Base-by-base conservation (phyloP, 2,888 invertebrate genomes). In the Noctua comes region DNA sequence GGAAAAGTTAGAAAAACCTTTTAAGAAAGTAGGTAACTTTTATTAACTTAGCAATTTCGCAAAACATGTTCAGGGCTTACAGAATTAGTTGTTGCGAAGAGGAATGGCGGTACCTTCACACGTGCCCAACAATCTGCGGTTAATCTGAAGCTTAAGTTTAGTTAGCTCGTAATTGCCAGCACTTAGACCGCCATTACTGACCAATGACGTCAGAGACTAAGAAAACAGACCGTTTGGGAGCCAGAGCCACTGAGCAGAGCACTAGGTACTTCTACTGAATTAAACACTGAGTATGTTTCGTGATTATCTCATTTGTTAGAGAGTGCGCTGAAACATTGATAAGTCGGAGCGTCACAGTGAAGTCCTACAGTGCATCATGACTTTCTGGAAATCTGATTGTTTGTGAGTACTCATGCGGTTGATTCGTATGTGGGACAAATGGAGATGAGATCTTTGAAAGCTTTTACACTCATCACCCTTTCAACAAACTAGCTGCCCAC, bases 151-250 rank as follows among this genome's bases (percentile, higher is more conserved):
- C 36, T 36, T 36, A 36, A 36, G 36, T 36, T 36, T 36, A 36
- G 36, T 36, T 36, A 79, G 68, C 51, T 78, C 64, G 73, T 72
- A 74, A 73, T 76, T 68, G 84, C 51, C 31, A 57, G 68, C 80
- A 65, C 59, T 84, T 62, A 79, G 46, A 51, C 36, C 51, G 48
- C 75, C 65, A 27, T 71, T 46, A 76, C 84, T 21, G 31, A 46
- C 68, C 87, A 27, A 40, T 69, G 64, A 68, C 68, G 66, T 73
- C 84, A 65, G 46, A 43, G 57, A 65, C 36, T 54, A 54, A 54
- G 51, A 36, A 65, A 54, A 69, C 62, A 21, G 57, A n/a, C 40
- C 36, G n/a, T 40, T 48, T n/a, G 64, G 71, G 46, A 46, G 48
- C 57, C 48, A 40, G 13, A n/a, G 27, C n/a, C 43, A 4, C 8